Conservation (phyloP, 2,888 invertebrate species). For the Harpalus rubripes region DNA sequence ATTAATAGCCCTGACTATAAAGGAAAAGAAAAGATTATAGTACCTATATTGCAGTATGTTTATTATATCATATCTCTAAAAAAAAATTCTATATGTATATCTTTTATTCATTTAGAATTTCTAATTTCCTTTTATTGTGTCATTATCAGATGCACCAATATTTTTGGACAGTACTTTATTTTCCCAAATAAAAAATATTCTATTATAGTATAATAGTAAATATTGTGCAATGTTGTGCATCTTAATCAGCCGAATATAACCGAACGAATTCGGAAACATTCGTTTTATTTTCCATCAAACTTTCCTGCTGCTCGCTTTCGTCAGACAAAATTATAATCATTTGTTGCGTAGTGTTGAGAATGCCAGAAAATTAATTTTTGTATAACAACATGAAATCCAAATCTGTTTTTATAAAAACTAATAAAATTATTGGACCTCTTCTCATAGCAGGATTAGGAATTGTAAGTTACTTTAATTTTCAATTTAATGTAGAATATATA, state of each 20-base stretch:
- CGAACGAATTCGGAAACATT: neutral
- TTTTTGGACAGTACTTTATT: too few relatives aligned
- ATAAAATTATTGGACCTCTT: constrained; percentile 6
- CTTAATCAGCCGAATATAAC: neutral
- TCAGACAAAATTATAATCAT: neutral
- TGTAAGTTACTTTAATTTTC: constrained; percentile 11
- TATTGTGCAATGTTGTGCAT: too few relatives aligned
- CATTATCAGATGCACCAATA: too few relatives aligned
- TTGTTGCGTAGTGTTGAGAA: neutral
- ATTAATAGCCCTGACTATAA: too few relatives aligned
- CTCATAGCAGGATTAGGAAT: constrained; percentile 5
- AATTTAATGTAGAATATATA: neutral
- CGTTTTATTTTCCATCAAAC: constrained; percentile 27
- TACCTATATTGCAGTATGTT: too few relatives aligned
- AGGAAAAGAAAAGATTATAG: too few relatives aligned
- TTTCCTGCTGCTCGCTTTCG: neutral
- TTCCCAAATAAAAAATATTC: too few relatives aligned
- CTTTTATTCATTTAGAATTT: too few relatives aligned
- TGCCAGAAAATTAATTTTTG: neutral
- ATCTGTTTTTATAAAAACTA: constrained; percentile 4
- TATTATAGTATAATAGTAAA: too few relatives aligned
- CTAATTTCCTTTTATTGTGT: too few relatives aligned
- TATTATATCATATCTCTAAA: too few relatives aligned
- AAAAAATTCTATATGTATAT: too few relatives aligned
- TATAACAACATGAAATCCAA: neutral